A percentile compares a stretch with the other conserved stretches of the same genome.
Conservation (phyloP, 2,797 vertebrate genomes). For the Lutjanus campechanus region DNA sequence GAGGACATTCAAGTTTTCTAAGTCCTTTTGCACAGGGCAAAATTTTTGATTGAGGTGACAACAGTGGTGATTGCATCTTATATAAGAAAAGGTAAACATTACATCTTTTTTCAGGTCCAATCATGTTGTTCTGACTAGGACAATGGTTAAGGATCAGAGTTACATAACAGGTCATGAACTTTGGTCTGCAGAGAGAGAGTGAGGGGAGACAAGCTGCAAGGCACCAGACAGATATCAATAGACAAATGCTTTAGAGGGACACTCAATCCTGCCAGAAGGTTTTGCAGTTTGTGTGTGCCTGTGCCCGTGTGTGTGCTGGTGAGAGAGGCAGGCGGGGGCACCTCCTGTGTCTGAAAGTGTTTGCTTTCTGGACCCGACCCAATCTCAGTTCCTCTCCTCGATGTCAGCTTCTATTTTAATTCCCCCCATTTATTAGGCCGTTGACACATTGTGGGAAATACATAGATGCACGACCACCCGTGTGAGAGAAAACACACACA, state of each 20-base stretch:
- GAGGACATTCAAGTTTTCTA: too few species aligned
- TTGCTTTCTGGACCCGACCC: slow-evolving; percentile 18
- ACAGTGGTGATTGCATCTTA: background rate
- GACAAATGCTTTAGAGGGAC: slow-evolving; percentile 29
- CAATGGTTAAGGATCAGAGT: slow-evolving; percentile 28
- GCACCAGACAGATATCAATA: slow-evolving; percentile 51
- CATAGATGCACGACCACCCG: slow-evolving; percentile 30
- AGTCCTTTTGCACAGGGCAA: background rate
- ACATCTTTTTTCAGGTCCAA: background rate
- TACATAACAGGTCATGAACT: slow-evolving; percentile 56
- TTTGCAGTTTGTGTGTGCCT: slow-evolving; percentile 12
- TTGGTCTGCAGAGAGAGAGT: slow-evolving; percentile 25
- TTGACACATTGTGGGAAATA: slow-evolving; percentile 42
- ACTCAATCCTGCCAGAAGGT: slow-evolving; percentile 34
- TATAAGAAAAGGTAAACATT: background rate
- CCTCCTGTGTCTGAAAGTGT: slow-evolving; percentile 1
- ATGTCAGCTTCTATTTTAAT: slow-evolving; percentile 45
- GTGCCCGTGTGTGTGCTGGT: background rate
- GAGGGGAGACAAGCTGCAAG: slow-evolving; percentile 14
- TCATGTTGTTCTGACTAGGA: background rate
- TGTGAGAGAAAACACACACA: slow-evolving; percentile 32
- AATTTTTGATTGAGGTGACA: background rate
- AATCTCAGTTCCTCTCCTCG: slow-evolving; percentile 11
- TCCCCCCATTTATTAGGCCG: slow-evolving; percentile 15
- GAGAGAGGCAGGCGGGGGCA: background rate